Percentiles rank a stretch among this genome's conserved stretches.
phyloP scores from a whole-genome alignment of 2,888 invertebrate genomes.

The Macrophya annulata region DNA sequence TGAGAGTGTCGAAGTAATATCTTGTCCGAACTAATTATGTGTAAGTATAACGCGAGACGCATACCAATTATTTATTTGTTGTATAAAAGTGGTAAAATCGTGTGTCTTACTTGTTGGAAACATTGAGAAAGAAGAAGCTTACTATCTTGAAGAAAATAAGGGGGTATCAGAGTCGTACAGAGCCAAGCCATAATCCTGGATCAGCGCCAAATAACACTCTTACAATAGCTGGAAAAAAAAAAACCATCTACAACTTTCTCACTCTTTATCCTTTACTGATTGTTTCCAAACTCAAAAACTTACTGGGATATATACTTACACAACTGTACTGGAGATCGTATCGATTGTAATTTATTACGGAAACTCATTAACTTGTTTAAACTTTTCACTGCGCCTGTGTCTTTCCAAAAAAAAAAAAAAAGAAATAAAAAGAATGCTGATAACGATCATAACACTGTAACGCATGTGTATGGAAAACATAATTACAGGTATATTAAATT shows the following conservation, averaged over 20 bases:
- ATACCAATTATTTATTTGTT: neutral
- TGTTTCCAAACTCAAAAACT: constrained; percentile 42
- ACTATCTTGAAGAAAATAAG: neutral
- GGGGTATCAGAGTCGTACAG: constrained; percentile 25
- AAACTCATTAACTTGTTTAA: neutral
- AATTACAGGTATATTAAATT: neutral
- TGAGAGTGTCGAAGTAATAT: constrained; percentile 22
- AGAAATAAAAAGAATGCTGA: neutral
- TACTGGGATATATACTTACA: neutral
- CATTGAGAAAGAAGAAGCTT: neutral
- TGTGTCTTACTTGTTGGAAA: constrained; percentile 1
- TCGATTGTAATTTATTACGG: neutral
- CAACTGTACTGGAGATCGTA: neutral
- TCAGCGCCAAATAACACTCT: constrained; percentile 50
- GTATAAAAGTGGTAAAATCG: neutral
- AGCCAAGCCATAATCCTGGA: constrained; percentile 48
- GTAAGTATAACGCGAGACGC: neutral
- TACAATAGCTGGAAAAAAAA: constrained; percentile 21
- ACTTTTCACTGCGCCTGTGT: neutral
- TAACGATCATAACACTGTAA: too few species aligned
- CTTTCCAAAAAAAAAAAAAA: neutral
- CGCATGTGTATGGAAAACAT: too few species aligned
- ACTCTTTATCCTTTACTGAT: constrained; percentile 36
- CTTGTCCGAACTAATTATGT: neutral
- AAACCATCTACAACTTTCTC: constrained; percentile 37